phyloP scores from a whole-genome alignment of 1,140 invertebrate genomes.

The Drosophila sechellia region DNA sequence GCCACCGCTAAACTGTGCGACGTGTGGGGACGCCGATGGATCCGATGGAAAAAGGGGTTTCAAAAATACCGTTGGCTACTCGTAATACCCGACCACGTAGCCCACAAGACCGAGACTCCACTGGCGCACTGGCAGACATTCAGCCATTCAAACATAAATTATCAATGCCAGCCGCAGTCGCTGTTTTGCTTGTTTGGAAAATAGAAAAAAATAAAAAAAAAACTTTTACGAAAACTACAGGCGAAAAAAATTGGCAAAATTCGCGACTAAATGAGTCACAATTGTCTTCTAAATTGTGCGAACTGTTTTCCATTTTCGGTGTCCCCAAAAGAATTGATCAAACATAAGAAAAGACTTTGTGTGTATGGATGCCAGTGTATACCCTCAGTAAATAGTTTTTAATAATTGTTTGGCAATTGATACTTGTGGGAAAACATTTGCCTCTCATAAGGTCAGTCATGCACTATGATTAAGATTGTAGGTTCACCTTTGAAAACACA shows the following conservation, averaged over 20 bases:
- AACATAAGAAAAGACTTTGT: not conserved
- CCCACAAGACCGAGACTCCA: slow-evolving; percentile 13
- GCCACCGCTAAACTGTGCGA: slow-evolving; percentile 30
- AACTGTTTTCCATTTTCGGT: slow-evolving; percentile 39
- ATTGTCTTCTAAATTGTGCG: slow-evolving; percentile 66
- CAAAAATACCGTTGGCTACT: slow-evolving; percentile 33
- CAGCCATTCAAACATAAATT: slow-evolving; percentile 45
- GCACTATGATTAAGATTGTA: not conserved
- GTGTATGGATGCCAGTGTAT: slow-evolving; percentile 1
- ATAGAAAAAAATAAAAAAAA: slow-evolving; percentile 20
- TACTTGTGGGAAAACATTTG: slow-evolving; percentile 1
- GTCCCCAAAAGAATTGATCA: slow-evolving; percentile 22
- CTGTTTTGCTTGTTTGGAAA: slow-evolving; percentile 38
- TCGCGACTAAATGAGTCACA: slow-evolving; percentile 74
- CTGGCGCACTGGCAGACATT: not conserved
- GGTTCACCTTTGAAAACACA: not conserved
- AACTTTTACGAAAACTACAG: slow-evolving; percentile 8
- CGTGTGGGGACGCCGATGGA: slow-evolving; percentile 20
- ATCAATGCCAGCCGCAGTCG: slow-evolving; percentile 47
- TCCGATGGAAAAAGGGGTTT: slow-evolving; percentile 2
- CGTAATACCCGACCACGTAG: slow-evolving; percentile 48
- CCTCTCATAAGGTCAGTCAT: slow-evolving; percentile 1
- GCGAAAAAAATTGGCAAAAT: slow-evolving; percentile 31
- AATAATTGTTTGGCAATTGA: not conserved
- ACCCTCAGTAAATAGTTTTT: slow-evolving; percentile 1